Percentiles rank a stretch among this genome's conserved stretches.
phyloP scores from a whole-genome alignment of 1,140 invertebrate species.

The Panulirus ornatus region DNA sequence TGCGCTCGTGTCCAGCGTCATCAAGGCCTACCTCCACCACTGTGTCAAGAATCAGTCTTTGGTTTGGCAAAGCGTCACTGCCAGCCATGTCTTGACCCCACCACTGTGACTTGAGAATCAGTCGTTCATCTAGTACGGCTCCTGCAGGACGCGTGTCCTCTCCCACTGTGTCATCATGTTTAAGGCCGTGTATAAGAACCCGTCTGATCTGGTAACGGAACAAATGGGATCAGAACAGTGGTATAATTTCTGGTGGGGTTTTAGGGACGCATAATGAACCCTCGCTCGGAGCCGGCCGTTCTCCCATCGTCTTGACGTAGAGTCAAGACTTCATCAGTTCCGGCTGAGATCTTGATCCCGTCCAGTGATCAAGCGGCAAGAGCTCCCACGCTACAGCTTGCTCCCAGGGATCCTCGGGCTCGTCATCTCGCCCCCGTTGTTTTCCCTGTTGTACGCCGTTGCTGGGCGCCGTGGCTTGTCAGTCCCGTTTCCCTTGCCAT shows the following conservation, averaged over 20 bases:
- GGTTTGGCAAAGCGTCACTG: too few species aligned
- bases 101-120: too few species aligned
- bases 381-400: conserved; percentile 8
- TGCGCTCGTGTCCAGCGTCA: too few species aligned
- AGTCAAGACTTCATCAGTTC: conserved; percentile 38
- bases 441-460: neutral
- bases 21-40: too few species aligned
- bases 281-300: conserved; percentile 16
- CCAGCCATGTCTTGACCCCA: too few species aligned
- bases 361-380: conserved; percentile 47
- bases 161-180: too few species aligned
- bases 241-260: neutral
- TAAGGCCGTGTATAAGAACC: too few species aligned
- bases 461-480: neutral
- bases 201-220: too few species aligned
- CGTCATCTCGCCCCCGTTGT: neutral
- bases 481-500: neutral
- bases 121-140: too few species aligned
- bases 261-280: neutral
- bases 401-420: neutral
- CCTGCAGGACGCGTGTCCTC: too few species aligned
- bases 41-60: too few species aligned
- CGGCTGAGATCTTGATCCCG: conserved; percentile 47
- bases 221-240: too few species aligned
- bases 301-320: conserved; percentile 32